A percentile compares a stretch with the other conserved stretches of the same genome.
Evolutionary conservation across 37 sponge, comb jelly and placozoan species (phyloP).

Genomic region (Mnemiopsis leidyi): DNA sequence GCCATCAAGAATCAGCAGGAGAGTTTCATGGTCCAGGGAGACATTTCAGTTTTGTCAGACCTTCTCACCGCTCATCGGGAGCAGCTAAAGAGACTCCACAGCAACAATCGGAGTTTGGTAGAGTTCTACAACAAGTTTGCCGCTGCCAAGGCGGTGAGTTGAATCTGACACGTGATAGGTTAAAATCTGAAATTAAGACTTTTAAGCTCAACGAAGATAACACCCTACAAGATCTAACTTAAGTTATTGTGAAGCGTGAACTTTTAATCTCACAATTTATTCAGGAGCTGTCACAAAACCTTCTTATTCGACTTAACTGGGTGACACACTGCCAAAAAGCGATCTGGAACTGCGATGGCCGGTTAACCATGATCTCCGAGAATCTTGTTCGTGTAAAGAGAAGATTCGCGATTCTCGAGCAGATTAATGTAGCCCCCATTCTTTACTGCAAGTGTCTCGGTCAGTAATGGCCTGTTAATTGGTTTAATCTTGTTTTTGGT

Average conservation of each 20-base stretch:
- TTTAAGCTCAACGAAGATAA: too few relatives aligned
- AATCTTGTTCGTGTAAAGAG: background rate
- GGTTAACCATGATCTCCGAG: conserved; percentile 18
- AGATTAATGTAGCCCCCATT: background rate
- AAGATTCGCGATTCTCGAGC: conserved; percentile 18
- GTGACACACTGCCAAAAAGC: conserved; percentile 36
- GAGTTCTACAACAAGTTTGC: conserved; percentile 9
- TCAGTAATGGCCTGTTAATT: too few relatives aligned
- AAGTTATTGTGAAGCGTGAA: too few relatives aligned
- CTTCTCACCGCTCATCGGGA: background rate
- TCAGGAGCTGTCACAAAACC: conserved; percentile 53
- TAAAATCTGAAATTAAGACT: too few relatives aligned
- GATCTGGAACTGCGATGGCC: conserved; percentile 40
- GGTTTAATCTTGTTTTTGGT: too few relatives aligned
- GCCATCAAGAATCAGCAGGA: conserved; percentile 27
- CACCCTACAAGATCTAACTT: too few relatives aligned
- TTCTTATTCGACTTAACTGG: conserved; percentile 28
- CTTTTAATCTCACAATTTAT: too few relatives aligned
- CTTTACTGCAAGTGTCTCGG: conserved; percentile 37
- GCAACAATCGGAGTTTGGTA: background rate
- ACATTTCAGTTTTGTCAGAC: background rate
- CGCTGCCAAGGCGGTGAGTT: conserved; percentile 5
- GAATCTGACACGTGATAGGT: too few relatives aligned
- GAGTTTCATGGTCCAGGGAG: conserved; percentile 57
- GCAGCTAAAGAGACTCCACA: conserved; percentile 37